Evolutionary conservation across 1,140 invertebrate species (phyloP), one percentile per base, ranked within the genome.

Genomic region (Spodoptera frugiperda): DNA sequence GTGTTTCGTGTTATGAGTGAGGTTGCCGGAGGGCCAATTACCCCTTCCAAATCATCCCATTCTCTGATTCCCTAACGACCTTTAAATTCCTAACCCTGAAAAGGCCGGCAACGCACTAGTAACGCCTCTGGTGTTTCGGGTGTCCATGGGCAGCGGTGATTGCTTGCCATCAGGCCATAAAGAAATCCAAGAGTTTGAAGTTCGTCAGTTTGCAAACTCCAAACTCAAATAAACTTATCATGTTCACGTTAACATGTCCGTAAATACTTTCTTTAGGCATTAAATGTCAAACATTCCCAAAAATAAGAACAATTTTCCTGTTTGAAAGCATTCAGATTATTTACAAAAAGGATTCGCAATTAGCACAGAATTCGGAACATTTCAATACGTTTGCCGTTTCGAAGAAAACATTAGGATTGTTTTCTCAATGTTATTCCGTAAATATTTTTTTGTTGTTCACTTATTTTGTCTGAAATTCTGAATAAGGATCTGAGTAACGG

Each of bases 281-380:
- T 30, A 57, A 11, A 39, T 46, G 12, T 10, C 39, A 65, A n/a
- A 65, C 61, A 21, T 48, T 21, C 61, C 14, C 21, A 1, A 14
- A 44, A 2, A 48, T 14, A 46, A 65, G 33, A 65, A 19, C 61
- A 65, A 65, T 65, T 48, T 65, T 10, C 11, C 15, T 65, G 6
- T 65, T 65, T 48, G 10, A 65, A 65, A 65, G 39, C 44, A 19
- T 48, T 48, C 39, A 14, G 15, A 21, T 65, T 39, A 14, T 44
- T 48, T 46, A 19, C 39, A 65, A 48, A 65, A 65, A 14, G 61
- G 17, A 65, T 19, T 39, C 44, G 4, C 61, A 17, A 14, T 65
- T 48, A 46, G 5, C 61, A 48, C 39, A 44, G 8, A 65, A 65
- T 65, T 14, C 39, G 12, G 11, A 65, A 65, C 39, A 21, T 48